Evolutionary conservation across 1,140 invertebrate genomes (phyloP).

Genomic region (Nasonia vitripennis): DNA sequence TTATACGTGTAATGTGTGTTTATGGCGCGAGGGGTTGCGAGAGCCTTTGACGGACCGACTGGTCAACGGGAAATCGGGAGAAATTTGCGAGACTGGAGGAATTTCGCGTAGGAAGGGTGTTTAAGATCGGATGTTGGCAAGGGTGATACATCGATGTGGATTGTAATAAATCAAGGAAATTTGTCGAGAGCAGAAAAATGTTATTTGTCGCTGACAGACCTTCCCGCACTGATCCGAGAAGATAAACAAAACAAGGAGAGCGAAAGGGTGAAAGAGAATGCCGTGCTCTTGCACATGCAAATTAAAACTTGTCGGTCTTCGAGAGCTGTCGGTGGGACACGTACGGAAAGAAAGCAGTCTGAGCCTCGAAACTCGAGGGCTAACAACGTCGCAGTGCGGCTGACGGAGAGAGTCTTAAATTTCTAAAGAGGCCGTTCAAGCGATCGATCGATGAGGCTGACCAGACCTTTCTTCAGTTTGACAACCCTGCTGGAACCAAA

Average conservation of each 20-base stretch:
- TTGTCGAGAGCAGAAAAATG: too few relatives aligned
- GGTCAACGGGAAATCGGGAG: constrained; percentile 7
- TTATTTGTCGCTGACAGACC: too few relatives aligned
- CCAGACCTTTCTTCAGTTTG: neutral
- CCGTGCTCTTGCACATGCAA: constrained; percentile 14
- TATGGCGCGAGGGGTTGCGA: neutral
- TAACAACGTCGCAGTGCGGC: constrained; percentile 20
- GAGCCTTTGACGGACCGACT: neutral
- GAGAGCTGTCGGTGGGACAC: neutral
- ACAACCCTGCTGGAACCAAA: neutral
- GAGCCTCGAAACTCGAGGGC: neutral
- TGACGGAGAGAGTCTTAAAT: neutral
- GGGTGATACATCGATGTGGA: too few relatives aligned
- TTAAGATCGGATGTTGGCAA: too few relatives aligned
- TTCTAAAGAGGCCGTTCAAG: constrained; percentile 9
- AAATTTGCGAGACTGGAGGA: constrained; percentile 28
- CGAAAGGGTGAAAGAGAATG: neutral
- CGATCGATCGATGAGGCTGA: constrained; percentile 26
- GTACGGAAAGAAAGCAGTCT: neutral
- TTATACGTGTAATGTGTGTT: neutral
- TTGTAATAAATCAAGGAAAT: too few relatives aligned
- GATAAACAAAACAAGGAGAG: neutral
- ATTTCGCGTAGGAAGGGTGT: neutral
- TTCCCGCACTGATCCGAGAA: neutral
- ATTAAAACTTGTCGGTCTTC: neutral